Conservation (phyloP, 2,113 vertebrate species). For the Coreoperca whiteheadi region DNA sequence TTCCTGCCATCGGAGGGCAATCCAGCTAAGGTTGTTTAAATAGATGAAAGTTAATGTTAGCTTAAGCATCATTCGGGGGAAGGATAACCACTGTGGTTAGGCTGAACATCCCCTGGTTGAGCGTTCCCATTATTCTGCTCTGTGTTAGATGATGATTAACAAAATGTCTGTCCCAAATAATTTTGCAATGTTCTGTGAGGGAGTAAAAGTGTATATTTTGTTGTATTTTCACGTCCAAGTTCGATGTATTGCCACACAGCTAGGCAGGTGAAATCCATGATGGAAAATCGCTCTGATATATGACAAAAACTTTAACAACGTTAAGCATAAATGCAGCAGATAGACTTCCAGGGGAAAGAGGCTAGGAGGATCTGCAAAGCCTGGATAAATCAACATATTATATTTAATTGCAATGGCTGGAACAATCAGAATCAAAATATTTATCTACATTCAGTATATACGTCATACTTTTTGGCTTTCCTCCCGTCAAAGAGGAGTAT, state of each 20-base stretch:
- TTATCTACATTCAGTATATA: constrained; percentile 1
- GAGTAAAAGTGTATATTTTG: constrained; percentile 11
- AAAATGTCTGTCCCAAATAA: constrained; percentile 44
- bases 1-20: constrained; percentile 25
- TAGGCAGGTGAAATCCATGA: neutral
- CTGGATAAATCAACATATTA: constrained; percentile 9
- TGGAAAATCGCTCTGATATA: constrained; percentile 29
- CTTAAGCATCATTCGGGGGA: constrained; percentile 34
- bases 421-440: constrained; percentile 17
- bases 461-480: constrained; percentile 1
- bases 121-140: constrained; percentile 22
- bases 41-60: constrained; percentile 38
- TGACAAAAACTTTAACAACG: neutral
- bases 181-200: constrained; percentile 31
- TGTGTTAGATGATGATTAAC: constrained; percentile 64
- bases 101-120: constrained; percentile 41
- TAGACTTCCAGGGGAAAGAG: neutral
- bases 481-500: constrained; percentile 13
- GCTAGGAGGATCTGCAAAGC: neutral
- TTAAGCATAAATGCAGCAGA: neutral
- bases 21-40: constrained; percentile 45
- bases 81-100: constrained; percentile 29
- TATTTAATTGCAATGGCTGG: neutral
- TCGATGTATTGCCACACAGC: constrained; percentile 9
- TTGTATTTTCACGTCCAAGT: constrained; percentile 10